Evolutionary conservation across 2,888 invertebrate species (phyloP).

Genomic region (Epirrhoe alternata): DNA sequence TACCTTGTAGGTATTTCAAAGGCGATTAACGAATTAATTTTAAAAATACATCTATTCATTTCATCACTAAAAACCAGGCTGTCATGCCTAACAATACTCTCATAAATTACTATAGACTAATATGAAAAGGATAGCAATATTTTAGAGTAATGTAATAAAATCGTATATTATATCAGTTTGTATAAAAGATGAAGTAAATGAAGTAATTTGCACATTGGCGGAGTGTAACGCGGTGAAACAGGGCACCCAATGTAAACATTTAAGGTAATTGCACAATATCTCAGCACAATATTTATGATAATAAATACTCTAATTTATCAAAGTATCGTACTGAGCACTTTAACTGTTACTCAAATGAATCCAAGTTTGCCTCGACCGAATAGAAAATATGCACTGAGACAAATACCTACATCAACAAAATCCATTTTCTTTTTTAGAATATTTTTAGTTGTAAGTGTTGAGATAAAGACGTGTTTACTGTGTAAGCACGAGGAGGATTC

Average conservation of each 20-base stretch:
- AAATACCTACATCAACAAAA: constrained; percentile 63
- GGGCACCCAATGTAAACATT: constrained; percentile 73
- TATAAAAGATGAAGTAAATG: constrained; percentile 77
- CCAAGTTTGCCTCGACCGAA: constrained; percentile 73
- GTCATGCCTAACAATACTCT: constrained; percentile 62
- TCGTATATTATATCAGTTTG: constrained; percentile 80
- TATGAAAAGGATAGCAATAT: constrained; percentile 85
- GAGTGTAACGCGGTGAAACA: constrained; percentile 71
- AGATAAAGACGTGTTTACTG: constrained; percentile 88
- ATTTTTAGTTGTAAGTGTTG: constrained; percentile 90
- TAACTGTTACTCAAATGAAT: constrained; percentile 69
- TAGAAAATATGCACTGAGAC: constrained; percentile 78
- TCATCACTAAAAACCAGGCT: constrained; percentile 15
- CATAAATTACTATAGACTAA: constrained; percentile 80
- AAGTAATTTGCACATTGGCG: constrained; percentile 77
- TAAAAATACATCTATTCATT: constrained; percentile 10
- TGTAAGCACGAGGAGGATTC: constrained; percentile 89
- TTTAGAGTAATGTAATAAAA: constrained; percentile 83
- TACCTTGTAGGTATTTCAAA: constrained; percentile 20
- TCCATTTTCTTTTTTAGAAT: constrained; percentile 85
- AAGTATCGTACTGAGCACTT: constrained; percentile 71
- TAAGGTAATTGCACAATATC: constrained; percentile 79
- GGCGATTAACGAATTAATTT: constrained; percentile 19
- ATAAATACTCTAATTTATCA: constrained; percentile 66
- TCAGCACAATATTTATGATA: constrained; percentile 77